Evolutionary conservation across 2,113 vertebrate species (phyloP).

Genomic region (Cettia cetti): DNA sequence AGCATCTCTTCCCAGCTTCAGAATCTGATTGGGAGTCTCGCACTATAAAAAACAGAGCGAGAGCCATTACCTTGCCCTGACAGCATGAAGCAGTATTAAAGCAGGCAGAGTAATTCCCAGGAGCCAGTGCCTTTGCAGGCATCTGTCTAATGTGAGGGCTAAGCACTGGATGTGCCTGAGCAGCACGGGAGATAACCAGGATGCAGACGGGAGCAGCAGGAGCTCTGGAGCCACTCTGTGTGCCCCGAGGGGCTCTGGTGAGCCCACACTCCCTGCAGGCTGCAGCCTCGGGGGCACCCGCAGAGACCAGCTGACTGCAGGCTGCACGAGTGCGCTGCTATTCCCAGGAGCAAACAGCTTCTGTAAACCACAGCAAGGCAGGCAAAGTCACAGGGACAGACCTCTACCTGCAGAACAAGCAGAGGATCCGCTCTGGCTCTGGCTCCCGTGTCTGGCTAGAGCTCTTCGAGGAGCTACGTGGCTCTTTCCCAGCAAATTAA

Average conservation of each 20-base stretch:
- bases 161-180: neutral
- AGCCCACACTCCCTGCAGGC: neutral
- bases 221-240: neutral
- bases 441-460: neutral
- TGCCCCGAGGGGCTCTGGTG: neutral
- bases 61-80: slow-evolving; percentile 7
- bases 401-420: neutral
- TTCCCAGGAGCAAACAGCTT: neutral
- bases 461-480: neutral
- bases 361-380: neutral
- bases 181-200: accelerated
- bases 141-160: neutral
- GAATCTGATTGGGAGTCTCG: neutral
- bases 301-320: neutral
- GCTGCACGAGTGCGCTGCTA: neutral
- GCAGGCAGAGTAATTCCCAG: slow-evolving; percentile 14
- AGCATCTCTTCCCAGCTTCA: slow-evolving; percentile 42
- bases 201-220: neutral
- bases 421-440: neutral
- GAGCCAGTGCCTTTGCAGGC: neutral
- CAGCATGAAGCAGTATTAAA: neutral
- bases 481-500: neutral
- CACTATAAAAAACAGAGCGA: neutral
- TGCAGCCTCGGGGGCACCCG: neutral
- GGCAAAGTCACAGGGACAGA: neutral